A percentile compares a stretch with the other conserved stretches of the same genome.
phyloP scores from a whole-genome alignment of 1,140 invertebrate species.

The silkworm (Bombyx mori) region ASM3026992v2 NC_085119.1:12394001-12394500 shows the following conservation, averaged over 20 bases:
- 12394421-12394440: constrained; percentile 53
- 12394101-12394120: too few relatives aligned
- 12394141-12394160: too few relatives aligned
- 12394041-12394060: neutral
- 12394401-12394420: constrained; percentile 18
- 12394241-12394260: too few relatives aligned
- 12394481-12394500: too few relatives aligned
- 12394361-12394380: constrained; percentile 10
- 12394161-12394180: too few relatives aligned
- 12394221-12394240: too few relatives aligned
- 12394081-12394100: constrained; percentile 1
- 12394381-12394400: constrained; percentile 6
- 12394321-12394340: constrained; percentile 14
- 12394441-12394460: constrained; percentile 24
- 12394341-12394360: constrained; percentile 23
- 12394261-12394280: too few relatives aligned
- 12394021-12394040: constrained; percentile 1
- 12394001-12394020: too few relatives aligned
- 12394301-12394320: constrained; percentile 39
- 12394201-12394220: too few relatives aligned
- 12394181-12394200: too few relatives aligned
- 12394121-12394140: too few relatives aligned
- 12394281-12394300: constrained; percentile 34
- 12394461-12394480: constrained; percentile 14
- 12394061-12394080: constrained; percentile 3